Evolutionary conservation across 2,888 invertebrate species (phyloP).

Genomic region (Argyra leucocephala): DNA sequence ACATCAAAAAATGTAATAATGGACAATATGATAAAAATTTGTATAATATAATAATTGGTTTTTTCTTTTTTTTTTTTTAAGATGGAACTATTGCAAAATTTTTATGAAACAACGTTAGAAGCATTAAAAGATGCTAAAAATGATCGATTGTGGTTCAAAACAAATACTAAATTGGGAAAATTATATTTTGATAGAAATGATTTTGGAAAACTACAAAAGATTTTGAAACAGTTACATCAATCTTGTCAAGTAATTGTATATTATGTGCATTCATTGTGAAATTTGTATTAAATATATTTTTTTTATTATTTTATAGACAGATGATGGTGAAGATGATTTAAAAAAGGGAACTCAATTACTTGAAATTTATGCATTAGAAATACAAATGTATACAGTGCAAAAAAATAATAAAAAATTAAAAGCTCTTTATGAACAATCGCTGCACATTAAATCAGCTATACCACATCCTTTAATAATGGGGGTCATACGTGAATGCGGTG

Average conservation of each 20-base stretch:
- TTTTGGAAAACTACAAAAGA: conserved; percentile 87
- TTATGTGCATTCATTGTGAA: background rate
- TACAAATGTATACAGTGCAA: conserved; percentile 99
- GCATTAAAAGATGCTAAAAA: conserved; percentile 96
- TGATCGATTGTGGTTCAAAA: conserved; percentile 98
- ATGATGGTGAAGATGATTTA: conserved; percentile 94
- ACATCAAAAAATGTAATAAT: conserved; percentile 87
- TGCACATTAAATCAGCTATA: conserved; percentile 98
- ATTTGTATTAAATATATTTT: conserved; percentile 9
- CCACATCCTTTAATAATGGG: conserved; percentile 99
- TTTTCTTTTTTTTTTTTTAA: conserved; percentile 35
- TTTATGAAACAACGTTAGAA: conserved; percentile 93
- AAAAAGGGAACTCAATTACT: conserved; percentile 95
- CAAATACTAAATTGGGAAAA: conserved; percentile 97
- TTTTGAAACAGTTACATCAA: conserved; percentile 91
- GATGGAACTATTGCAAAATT: conserved; percentile 97
- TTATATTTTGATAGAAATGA: conserved; percentile 94
- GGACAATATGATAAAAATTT: conserved; percentile 33
- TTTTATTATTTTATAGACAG: conserved; percentile 57
- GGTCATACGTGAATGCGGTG: conserved; percentile 97
- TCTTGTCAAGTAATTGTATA: conserved; percentile 72
- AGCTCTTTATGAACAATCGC: conserved; percentile 91
- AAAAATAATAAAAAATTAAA: conserved; percentile 98
- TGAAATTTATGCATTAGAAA: conserved; percentile 97
- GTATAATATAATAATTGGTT: background rate